Percentiles rank a stretch among this genome's conserved stretches.
Evolutionary conservation across 2,113 vertebrate species (phyloP).

Genomic region (Dissostichus mawsoni): DNA sequence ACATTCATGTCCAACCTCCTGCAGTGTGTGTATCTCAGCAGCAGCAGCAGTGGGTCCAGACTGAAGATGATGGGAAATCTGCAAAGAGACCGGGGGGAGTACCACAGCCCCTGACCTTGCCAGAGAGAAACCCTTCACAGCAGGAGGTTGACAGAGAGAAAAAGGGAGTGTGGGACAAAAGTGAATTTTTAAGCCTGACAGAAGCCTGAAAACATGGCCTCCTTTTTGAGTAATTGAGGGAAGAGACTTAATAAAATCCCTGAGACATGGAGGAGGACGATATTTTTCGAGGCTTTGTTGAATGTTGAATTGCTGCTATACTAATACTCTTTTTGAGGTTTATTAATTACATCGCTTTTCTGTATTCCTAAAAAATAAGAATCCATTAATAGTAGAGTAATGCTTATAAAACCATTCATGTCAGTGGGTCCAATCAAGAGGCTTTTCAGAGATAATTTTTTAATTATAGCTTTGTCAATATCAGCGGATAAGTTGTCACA

Average conservation of each 20-base stretch:
- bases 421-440: no score
- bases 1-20: conserved; percentile 30
- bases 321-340: background rate
- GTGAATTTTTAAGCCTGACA: conserved; percentile 32
- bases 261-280: background rate
- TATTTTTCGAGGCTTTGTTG: background rate
- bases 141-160: conserved; percentile 35
- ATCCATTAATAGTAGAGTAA: background rate
- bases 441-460: no score
- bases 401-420: background rate
- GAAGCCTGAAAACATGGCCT: conserved; percentile 28
- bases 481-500: no score
- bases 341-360: background rate
- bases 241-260: background rate
- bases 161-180: conserved; percentile 22
- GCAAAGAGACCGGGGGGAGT: conserved; percentile 10
- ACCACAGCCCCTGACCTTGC: conserved; percentile 37
- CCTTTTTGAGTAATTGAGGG: conserved; percentile 7
- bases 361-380: background rate
- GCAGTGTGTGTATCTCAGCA: conserved; percentile 28
- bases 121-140: conserved; percentile 49
- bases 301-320: background rate
- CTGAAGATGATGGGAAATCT: conserved; percentile 35
- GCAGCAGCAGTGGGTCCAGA: conserved; percentile 36
- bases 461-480: no score